Evolutionary conservation across 2,888 invertebrate genomes (phyloP).

Genomic region (Pollenia angustigena): DNA sequence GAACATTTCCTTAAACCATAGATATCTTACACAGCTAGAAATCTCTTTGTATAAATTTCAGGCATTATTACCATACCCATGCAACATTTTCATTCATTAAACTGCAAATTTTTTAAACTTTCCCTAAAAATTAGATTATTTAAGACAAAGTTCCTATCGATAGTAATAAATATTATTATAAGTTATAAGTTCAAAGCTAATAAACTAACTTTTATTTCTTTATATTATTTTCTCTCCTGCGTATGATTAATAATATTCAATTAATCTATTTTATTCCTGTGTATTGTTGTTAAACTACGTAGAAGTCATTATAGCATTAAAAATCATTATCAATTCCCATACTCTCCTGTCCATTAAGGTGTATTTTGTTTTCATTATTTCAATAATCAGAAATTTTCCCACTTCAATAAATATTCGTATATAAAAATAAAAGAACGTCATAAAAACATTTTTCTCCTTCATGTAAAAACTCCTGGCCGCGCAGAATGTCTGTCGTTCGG

Average conservation of each 20-base stretch:
- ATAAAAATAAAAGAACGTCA: not conserved
- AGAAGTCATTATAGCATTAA: slow-evolving; percentile 27
- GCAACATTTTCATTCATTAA: too few species aligned
- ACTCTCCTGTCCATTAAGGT: slow-evolving; percentile 19
- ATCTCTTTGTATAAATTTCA: too few species aligned
- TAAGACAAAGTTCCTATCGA: too few species aligned
- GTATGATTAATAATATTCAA: slow-evolving; percentile 46
- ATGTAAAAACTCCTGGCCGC: not conserved
- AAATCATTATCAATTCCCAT: slow-evolving; percentile 45
- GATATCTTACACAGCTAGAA: too few species aligned
- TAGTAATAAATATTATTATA: too few species aligned
- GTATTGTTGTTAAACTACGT: slow-evolving; percentile 47
- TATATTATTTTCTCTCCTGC: not conserved
- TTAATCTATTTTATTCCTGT: slow-evolving; percentile 27
- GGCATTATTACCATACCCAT: too few species aligned
- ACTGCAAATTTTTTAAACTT: too few species aligned
- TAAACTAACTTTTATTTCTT: not conserved
- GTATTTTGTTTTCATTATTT: slow-evolving; percentile 3
- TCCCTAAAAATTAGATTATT: too few species aligned
- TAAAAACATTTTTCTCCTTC: slow-evolving; percentile 41
- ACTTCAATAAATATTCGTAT: not conserved
- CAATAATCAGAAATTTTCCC: not conserved
- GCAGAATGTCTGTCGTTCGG: slow-evolving; percentile 5
- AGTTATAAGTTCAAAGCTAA: too few species aligned
- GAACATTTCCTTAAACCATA: too few species aligned